A percentile compares a stretch with the other conserved stretches of the same genome.
Evolutionary conservation across 2,113 vertebrate species (phyloP).

Genomic region (Pteruthius melanotis): DNA sequence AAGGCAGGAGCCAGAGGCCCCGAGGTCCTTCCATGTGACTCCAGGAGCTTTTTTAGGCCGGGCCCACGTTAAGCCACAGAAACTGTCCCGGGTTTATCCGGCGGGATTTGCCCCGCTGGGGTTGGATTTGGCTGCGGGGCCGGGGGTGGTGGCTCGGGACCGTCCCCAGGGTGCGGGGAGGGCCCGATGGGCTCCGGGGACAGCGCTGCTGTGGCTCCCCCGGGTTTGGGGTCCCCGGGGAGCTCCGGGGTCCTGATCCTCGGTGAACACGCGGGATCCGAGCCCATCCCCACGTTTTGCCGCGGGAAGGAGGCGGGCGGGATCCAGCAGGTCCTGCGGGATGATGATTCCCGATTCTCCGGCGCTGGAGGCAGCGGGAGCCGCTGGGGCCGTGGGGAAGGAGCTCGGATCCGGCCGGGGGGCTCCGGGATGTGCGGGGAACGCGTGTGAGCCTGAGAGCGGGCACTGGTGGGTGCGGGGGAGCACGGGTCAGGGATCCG

Average conservation of each 20-base stretch:
- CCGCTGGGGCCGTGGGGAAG: rapidly evolving
- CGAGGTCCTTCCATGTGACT: not conserved
- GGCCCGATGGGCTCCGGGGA: rapidly evolving
- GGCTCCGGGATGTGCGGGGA: not conserved
- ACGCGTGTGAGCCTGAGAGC: too few species aligned
- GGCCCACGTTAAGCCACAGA: not conserved
- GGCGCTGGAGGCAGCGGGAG: rapidly evolving
- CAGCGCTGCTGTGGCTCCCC: rapidly evolving
- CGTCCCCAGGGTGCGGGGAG: not conserved
- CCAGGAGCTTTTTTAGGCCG: not conserved
- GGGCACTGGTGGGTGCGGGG: not conserved
- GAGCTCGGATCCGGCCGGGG: not conserved
- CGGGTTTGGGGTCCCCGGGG: not conserved
- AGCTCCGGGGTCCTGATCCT: too few species aligned
- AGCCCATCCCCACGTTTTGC: rapidly evolving
- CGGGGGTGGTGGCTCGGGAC: rapidly evolving
- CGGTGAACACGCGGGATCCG: rapidly evolving
- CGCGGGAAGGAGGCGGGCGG: not conserved
- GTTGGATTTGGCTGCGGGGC: not conserved
- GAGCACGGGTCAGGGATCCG: not conserved
- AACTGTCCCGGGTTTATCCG: rapidly evolving
- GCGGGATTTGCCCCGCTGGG: not conserved
- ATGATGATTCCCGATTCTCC: rapidly evolving
- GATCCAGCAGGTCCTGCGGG: not conserved
- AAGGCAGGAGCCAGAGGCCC: not conserved